Evolutionary conservation across 2,888 invertebrate genomes (phyloP).

Genomic region (Phengaris alcon): DNA sequence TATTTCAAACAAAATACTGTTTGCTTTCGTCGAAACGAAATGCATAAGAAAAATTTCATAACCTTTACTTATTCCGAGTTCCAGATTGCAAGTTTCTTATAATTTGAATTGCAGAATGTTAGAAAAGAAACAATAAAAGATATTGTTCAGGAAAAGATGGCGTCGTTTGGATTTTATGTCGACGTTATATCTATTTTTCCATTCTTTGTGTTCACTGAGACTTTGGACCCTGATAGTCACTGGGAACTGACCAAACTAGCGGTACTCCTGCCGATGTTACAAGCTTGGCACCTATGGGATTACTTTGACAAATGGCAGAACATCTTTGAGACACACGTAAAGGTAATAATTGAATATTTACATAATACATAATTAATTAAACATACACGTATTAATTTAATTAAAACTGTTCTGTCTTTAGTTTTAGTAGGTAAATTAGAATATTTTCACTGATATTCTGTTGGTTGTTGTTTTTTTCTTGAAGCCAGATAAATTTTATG

Average conservation of each 20-base stretch:
- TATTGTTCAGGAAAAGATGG: conserved; percentile 70
- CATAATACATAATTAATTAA: too few species aligned
- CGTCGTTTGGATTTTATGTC: conserved; percentile 63
- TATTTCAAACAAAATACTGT: neutral
- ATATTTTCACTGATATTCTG: too few species aligned
- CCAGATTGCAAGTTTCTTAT: neutral
- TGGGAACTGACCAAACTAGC: conserved; percentile 56
- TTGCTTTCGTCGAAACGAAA: neutral
- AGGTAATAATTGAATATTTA: conserved; percentile 45
- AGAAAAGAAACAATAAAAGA: conserved; percentile 62
- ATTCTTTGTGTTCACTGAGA: conserved; percentile 61
- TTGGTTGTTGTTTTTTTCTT: too few species aligned
- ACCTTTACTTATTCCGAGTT: neutral
- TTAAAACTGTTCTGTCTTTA: too few species aligned
- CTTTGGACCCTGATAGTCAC: conserved; percentile 55
- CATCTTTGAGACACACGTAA: conserved; percentile 55
- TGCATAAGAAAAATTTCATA: conserved; percentile 28
- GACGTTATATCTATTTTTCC: conserved; percentile 71
- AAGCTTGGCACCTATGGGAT: conserved; percentile 71
- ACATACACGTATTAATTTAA: too few species aligned
- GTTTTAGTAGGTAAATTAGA: too few species aligned
- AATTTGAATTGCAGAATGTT: conserved; percentile 51
- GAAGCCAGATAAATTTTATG: too few species aligned
- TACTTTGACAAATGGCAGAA: conserved; percentile 60
- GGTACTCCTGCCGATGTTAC: conserved; percentile 57